Percentiles rank a stretch among this genome's conserved stretches.
Conservation (phyloP, 2,797 vertebrate species). For the Neolamprologus multifasciatus region DNA sequence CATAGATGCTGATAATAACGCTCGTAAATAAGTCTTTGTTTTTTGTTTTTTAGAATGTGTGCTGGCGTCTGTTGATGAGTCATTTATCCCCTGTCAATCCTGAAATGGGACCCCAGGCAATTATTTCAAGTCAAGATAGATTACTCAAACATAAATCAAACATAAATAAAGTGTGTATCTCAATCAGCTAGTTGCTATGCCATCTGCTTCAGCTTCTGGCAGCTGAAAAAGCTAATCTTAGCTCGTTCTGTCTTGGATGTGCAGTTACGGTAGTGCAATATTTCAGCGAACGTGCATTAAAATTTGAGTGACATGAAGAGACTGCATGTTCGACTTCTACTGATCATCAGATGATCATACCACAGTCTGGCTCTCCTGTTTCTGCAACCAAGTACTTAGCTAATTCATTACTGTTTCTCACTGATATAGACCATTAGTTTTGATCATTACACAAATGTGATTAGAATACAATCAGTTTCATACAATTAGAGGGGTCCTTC, state of each 20-base stretch:
- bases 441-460: conserved; percentile 31
- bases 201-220: conserved; percentile 52
- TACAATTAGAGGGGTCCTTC: neutral
- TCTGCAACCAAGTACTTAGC: neutral
- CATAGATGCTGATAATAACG: neutral
- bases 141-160: conserved; percentile 23
- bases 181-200: conserved; percentile 12
- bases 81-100: conserved; percentile 16
- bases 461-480: conserved; percentile 24
- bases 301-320: conserved; percentile 27
- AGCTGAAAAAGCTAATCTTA: conserved; percentile 17
- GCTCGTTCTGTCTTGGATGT: neutral
- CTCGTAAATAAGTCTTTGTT: neutral
- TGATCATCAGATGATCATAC: conserved; percentile 41
- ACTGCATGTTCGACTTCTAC: conserved; percentile 37
- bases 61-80: neutral
- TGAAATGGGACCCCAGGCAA: conserved; percentile 18
- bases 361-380: neutral
- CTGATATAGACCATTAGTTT: conserved; percentile 21
- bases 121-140: conserved; percentile 30
- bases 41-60: neutral
- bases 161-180: conserved; percentile 33
- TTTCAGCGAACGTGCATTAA: neutral
- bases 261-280: conserved; percentile 3
- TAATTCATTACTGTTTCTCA: conserved; percentile 15